phyloP scores from a whole-genome alignment of 2,888 invertebrate species.

The Meteorus colon region DNA sequence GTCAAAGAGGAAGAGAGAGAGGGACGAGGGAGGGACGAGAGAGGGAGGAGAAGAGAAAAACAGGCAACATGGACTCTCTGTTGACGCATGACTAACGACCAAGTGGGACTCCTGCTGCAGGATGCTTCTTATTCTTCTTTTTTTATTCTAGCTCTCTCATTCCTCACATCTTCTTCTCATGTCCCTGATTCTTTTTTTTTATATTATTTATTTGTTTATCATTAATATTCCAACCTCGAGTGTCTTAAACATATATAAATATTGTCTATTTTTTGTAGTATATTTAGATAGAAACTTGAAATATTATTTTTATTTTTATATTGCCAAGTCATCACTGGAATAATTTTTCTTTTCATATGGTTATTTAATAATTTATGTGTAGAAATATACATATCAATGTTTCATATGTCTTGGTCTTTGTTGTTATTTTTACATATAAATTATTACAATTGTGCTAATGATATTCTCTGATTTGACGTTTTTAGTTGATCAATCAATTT shows the following conservation, averaged over 20 bases:
- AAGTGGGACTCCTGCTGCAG: conserved; percentile 15
- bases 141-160: conserved; percentile 5
- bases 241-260: conserved; percentile 19
- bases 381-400: not conserved
- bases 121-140: conserved; percentile 12
- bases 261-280: not conserved
- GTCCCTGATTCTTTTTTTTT: not conserved
- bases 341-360: conserved; percentile 17
- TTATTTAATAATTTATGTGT: conserved; percentile 17
- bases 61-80: conserved; percentile 34
- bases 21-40: not conserved
- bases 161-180: conserved; percentile 1
- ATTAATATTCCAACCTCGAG: conserved; percentile 28
- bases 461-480: too few species aligned
- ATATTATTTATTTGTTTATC: conserved; percentile 34
- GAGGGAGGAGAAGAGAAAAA: conserved; percentile 10
- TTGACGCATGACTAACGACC: conserved; percentile 45
- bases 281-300: not conserved
- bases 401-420: too few species aligned
- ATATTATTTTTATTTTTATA: not conserved
- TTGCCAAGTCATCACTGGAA: conserved; percentile 18
- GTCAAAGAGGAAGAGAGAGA: not conserved
- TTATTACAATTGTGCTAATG: too few species aligned
- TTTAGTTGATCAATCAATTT: too few species aligned
- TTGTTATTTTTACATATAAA: too few species aligned